A percentile compares a stretch with the other conserved stretches of the same genome.
Evolutionary conservation across 2,797 vertebrate genomes (phyloP).

Genomic region (Pelochelys cantorii): DNA sequence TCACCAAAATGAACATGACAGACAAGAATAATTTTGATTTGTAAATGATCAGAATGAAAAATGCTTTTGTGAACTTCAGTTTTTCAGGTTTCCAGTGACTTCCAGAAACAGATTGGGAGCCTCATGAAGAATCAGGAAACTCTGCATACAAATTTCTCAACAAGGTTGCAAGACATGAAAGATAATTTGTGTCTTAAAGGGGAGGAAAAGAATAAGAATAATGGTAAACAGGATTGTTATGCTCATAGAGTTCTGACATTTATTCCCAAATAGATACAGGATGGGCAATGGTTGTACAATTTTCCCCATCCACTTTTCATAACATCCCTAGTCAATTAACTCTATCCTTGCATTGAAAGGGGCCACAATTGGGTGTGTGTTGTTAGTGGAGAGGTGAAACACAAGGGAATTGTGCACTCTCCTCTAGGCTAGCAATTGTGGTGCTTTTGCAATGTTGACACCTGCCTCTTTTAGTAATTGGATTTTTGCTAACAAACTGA

Average conservation of each 20-base stretch:
- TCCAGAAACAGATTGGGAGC: neutral
- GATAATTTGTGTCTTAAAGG: constrained; percentile 30
- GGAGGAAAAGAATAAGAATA: neutral
- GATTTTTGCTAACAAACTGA: neutral
- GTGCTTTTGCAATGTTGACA: neutral
- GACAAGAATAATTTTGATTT: neutral
- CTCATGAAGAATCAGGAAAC: neutral
- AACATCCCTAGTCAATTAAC: neutral
- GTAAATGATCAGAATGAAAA: neutral
- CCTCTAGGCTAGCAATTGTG: neutral
- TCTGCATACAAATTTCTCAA: neutral
- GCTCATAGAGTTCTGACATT: neutral
- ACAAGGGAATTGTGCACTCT: neutral
- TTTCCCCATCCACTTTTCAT: neutral
- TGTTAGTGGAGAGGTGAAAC: neutral
- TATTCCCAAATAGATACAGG: neutral
- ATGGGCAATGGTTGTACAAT: neutral
- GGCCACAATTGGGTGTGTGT: neutral
- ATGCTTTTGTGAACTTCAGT: constrained; percentile 10
- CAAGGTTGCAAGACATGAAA: constrained; percentile 24
- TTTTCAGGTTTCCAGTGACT: constrained; percentile 37
- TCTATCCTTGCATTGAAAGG: neutral
- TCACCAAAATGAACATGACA: neutral
- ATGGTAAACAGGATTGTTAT: constrained; percentile 1
- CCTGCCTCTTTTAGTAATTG: neutral